Conservation (phyloP, 2,888 invertebrate genomes). For the Choristoneura rosaceana region DNA sequence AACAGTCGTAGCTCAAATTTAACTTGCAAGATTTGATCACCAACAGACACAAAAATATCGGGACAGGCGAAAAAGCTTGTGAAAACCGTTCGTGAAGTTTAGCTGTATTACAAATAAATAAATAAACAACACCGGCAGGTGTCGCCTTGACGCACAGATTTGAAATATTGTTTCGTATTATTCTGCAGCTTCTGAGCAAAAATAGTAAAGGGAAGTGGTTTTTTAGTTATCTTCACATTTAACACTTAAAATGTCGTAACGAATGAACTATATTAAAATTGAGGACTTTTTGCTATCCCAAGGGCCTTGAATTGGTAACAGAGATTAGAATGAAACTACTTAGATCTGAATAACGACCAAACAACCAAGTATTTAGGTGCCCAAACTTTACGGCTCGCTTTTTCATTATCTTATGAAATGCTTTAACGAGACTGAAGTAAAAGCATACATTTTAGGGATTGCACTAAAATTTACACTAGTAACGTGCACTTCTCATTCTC, state of each 20-base stretch:
- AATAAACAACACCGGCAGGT: too few species aligned
- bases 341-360: constrained; percentile 12
- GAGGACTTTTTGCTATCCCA: neutral
- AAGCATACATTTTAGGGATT: constrained; percentile 47
- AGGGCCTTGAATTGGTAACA: neutral
- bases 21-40: neutral
- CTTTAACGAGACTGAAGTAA: constrained; percentile 66
- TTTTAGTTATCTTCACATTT: neutral
- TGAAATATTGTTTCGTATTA: neutral
- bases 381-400: constrained; percentile 43
- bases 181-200: neutral
- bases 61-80: too few species aligned
- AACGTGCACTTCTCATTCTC: constrained; percentile 68
- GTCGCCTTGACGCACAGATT: too few species aligned
- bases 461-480: constrained; percentile 60
- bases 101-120: too few species aligned
- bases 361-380: constrained; percentile 2
- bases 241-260: neutral
- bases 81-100: too few species aligned
- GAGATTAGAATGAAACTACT: neutral
- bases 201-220: neutral
- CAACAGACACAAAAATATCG: neutral
- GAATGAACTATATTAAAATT: neutral
- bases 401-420: constrained; percentile 49
- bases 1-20: too few species aligned